Conservation (phyloP, 2,113 vertebrate species). For the Chamaetylas fuelleborni region DNA sequence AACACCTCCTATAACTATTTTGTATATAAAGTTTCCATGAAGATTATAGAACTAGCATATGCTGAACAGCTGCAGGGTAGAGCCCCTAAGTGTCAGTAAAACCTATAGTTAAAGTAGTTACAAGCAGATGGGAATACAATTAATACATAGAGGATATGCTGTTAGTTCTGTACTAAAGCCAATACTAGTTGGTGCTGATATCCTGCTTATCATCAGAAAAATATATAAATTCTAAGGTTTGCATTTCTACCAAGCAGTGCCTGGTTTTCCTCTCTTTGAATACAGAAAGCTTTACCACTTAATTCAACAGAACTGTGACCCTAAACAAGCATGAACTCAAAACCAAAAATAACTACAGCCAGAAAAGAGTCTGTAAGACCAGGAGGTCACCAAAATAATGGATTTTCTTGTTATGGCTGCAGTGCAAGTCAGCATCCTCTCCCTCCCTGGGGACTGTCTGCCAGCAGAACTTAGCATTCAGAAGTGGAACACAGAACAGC, state of each 20-base stretch:
- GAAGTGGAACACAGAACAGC: background rate
- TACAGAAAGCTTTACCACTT: background rate
- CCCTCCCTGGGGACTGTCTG: background rate
- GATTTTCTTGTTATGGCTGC: background rate
- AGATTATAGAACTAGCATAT: conserved; percentile 14
- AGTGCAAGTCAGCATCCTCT: background rate
- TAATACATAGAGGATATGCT: background rate
- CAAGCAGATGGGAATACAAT: conserved; percentile 44
- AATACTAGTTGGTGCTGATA: background rate
- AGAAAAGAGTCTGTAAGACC: background rate
- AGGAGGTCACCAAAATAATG: background rate
- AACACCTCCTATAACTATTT: background rate
- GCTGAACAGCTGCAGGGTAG: conserved; percentile 33
- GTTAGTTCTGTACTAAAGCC: background rate
- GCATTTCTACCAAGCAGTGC: background rate
- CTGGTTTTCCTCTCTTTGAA: background rate
- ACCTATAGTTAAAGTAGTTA: background rate
- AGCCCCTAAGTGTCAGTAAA: conserved; percentile 13
- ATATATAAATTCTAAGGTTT: background rate
- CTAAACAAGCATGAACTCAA: background rate
- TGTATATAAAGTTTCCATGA: background rate
- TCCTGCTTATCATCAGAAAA: conserved; percentile 2
- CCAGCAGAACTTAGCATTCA: background rate
- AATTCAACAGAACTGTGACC: background rate
- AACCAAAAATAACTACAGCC: background rate